A percentile compares a stretch with the other conserved stretches of the same genome.
phyloP scores from a whole-genome alignment of 2,888 invertebrate species.

The Adelphocoris suturalis region DNA sequence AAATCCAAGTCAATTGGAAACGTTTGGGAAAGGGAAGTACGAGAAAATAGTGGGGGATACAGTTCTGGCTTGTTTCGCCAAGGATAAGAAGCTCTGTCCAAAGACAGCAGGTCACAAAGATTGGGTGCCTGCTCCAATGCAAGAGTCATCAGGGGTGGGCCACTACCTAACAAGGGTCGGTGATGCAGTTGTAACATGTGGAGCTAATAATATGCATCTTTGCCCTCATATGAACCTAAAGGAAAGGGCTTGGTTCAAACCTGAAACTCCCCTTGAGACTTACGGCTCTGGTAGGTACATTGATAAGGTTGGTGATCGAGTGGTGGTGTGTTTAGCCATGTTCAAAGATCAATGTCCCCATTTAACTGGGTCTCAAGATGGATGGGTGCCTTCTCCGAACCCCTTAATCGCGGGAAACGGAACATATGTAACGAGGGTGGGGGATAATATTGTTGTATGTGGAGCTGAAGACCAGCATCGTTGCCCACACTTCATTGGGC shows the following conservation, averaged over 20 bases:
- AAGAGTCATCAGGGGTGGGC: neutral
- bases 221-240: neutral
- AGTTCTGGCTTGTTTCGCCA: no score
- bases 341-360: constrained; percentile 17
- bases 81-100: no score
- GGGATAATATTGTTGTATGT: neutral
- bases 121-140: neutral
- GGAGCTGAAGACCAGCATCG: neutral
- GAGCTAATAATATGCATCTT: neutral
- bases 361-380: neutral
- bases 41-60: no score
- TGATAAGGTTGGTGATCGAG: neutral
- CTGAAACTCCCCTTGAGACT: neutral
- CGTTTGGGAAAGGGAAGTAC: no score
- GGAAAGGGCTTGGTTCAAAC: neutral
- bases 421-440: neutral
- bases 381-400: neutral
- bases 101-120: no score
- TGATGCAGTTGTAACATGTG: neutral
- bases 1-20: neutral
- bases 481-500: neutral
- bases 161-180: neutral
- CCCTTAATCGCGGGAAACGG: neutral
- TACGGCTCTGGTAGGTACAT: neutral
- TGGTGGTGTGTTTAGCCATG: neutral